Evolutionary conservation across 2,888 invertebrate species (phyloP).

Genomic region (Thereva nobilitata): DNA sequence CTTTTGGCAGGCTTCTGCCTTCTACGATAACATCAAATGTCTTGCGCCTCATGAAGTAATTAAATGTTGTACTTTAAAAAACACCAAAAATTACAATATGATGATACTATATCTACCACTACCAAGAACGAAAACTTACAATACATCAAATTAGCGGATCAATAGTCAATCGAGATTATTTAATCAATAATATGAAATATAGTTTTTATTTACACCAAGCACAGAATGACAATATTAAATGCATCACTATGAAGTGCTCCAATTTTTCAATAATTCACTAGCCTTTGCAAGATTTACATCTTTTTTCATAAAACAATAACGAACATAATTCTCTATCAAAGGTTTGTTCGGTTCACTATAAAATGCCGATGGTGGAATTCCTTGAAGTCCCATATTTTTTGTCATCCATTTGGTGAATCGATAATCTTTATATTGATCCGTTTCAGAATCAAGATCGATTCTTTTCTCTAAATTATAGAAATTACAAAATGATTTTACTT

Average conservation of each 20-base stretch:
- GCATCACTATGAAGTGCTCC: constrained; percentile 51
- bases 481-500: neutral
- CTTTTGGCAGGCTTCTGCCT: too few species aligned
- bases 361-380: constrained; percentile 94
- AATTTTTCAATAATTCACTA: constrained; percentile 66
- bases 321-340: constrained; percentile 81
- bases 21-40: too few species aligned
- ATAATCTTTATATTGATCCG: constrained; percentile 80
- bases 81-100: too few species aligned
- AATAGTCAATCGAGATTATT: too few species aligned
- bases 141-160: too few species aligned
- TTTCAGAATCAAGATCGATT: constrained; percentile 70
- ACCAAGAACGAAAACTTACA: too few species aligned
- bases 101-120: too few species aligned
- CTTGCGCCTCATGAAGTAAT: too few species aligned
- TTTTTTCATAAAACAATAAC: constrained; percentile 95
- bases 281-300: constrained; percentile 73
- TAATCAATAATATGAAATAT: too few species aligned
- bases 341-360: constrained; percentile 79
- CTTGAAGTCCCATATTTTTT: constrained; percentile 86
- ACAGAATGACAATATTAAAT: too few species aligned
- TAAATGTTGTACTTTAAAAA: too few species aligned
- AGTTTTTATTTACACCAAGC: too few species aligned
- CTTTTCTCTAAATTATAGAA: constrained; percentile 60
- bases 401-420: constrained; percentile 95